Percentiles rank a stretch among this genome's conserved stretches.
Conservation (phyloP, 1,140 invertebrate species). For the Himalopsyche phryganea region DNA sequence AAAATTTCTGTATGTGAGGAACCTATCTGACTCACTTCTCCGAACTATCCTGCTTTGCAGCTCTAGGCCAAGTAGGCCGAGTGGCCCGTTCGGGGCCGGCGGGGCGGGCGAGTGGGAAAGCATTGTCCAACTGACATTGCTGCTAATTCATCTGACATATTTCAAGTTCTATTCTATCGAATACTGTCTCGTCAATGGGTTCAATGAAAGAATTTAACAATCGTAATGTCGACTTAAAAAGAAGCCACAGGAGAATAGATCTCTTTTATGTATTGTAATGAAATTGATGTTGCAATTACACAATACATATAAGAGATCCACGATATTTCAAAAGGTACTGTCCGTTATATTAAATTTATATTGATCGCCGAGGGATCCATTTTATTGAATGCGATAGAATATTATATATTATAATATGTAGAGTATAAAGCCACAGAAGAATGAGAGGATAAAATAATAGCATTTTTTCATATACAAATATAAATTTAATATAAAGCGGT, state of each 20-base stretch:
- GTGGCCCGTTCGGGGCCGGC: conserved; percentile 6
- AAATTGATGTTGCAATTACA: too few species aligned
- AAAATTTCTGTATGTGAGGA: conserved; percentile 23
- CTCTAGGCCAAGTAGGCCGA: conserved; percentile 16
- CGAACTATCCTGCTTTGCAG: conserved; percentile 33
- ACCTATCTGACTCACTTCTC: conserved; percentile 35
- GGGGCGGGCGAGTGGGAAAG: conserved; percentile 6
- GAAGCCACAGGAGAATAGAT: too few species aligned
- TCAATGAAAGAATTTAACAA: too few species aligned
- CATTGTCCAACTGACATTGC: conserved; percentile 1
- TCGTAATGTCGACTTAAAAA: too few species aligned
- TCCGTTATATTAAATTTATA: too few species aligned
- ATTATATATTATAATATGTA: neutral
- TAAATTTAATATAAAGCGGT: neutral
- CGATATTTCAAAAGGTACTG: too few species aligned
- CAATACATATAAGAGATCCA: too few species aligned
- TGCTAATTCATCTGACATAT: neutral
- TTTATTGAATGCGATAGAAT: too few species aligned
- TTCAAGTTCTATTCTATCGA: too few species aligned
- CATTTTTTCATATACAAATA: neutral
- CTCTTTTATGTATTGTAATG: too few species aligned
- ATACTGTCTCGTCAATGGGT: too few species aligned
- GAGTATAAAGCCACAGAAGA: conserved; percentile 3
- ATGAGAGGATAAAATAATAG: neutral
- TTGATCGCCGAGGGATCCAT: too few species aligned